phyloP scores from a whole-genome alignment of 2,113 vertebrate species.

The Dasyurus viverrinus region DNA sequence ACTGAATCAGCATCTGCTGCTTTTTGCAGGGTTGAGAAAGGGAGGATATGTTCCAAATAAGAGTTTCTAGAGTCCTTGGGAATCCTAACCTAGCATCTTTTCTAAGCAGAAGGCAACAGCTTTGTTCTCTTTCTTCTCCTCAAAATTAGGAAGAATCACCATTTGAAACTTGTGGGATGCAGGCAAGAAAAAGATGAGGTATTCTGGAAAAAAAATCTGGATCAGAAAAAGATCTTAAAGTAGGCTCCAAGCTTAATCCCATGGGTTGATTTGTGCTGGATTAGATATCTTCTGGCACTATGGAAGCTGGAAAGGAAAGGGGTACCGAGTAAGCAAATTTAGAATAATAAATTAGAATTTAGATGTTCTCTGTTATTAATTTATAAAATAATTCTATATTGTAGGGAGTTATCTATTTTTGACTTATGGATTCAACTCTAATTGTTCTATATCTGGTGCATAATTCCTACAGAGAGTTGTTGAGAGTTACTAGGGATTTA shows the following conservation, averaged over 20 bases:
- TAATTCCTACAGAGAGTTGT: not conserved
- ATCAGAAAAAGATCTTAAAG: not conserved
- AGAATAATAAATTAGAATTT: no score
- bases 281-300: not conserved
- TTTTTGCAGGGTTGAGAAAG: not conserved
- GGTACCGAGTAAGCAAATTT: not conserved
- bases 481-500: not conserved
- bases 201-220: not conserved
- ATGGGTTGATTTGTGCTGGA: not conserved
- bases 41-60: not conserved
- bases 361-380: not conserved
- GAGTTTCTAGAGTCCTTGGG: not conserved
- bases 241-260: not conserved
- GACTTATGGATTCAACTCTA: not conserved
- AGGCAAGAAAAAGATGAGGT: not conserved
- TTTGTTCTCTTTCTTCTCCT: not conserved
- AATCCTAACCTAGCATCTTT: not conserved
- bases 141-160: not conserved
- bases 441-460: not conserved
- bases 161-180: not conserved
- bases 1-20: not conserved
- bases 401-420: not conserved
- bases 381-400: not conserved
- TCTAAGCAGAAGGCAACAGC: not conserved
- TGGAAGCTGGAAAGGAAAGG: not conserved